Evolutionary conservation across 2,888 invertebrate species (phyloP).

Genomic region (Diplazon laetatorius): DNA sequence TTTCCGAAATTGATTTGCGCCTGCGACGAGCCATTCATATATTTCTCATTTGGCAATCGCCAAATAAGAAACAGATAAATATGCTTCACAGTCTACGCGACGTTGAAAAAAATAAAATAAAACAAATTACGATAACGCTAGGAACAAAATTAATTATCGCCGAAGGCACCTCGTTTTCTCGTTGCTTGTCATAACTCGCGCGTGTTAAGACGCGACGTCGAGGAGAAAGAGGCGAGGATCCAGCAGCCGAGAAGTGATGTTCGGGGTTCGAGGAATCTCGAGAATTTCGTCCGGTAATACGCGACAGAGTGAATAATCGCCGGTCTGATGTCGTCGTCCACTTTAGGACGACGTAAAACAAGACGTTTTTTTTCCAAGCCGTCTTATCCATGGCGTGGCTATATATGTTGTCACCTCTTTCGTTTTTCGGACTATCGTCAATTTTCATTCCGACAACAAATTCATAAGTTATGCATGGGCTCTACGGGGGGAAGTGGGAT

Average conservation of each 20-base stretch:
- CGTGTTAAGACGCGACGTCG: neutral
- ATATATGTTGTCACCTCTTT: constrained; percentile 64
- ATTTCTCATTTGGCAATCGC: constrained; percentile 6
- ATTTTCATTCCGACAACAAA: constrained; percentile 29
- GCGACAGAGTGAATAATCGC: constrained; percentile 66
- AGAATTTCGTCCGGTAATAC: constrained; percentile 67
- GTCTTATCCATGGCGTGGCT: constrained; percentile 45
- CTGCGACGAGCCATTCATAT: neutral
- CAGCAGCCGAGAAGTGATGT: constrained; percentile 17
- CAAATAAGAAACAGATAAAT: neutral
- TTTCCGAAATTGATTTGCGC: neutral
- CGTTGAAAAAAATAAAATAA: neutral
- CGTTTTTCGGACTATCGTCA: constrained; percentile 3
- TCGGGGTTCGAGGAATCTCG: constrained; percentile 65
- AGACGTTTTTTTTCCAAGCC: constrained; percentile 42
- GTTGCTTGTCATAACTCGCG: constrained; percentile 62
- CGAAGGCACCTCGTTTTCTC: constrained; percentile 35
- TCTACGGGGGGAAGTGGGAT: constrained; percentile 25
- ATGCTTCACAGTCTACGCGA: constrained; percentile 15
- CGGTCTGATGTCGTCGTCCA: constrained; percentile 57
- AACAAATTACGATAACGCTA: constrained; percentile 22
- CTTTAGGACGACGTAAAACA: constrained; percentile 26
- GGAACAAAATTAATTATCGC: constrained; percentile 53
- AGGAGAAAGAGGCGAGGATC: constrained; percentile 3
- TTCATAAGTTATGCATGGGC: constrained; percentile 22